Base-by-base conservation (phyloP, 2,888 invertebrate genomes). In the Catocala nupta region DNA sequence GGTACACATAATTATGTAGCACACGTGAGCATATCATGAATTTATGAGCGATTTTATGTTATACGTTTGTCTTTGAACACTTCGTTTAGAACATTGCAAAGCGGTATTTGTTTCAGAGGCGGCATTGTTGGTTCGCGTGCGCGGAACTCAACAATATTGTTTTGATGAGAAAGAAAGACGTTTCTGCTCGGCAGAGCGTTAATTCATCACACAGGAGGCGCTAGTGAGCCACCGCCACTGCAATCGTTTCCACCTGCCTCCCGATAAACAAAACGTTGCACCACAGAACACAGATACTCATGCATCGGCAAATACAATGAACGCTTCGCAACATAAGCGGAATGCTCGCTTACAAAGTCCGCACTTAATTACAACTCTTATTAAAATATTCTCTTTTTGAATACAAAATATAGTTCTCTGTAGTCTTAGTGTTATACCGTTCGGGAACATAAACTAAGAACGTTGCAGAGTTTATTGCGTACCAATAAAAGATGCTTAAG, bases 171-270 rank as follows among this genome's bases (percentile, higher is more conserved):
- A 83, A 86, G 84, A 85, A 82, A 82, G 85, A 84, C 78, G 81
- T 85, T 90, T 90, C 88, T 82, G 80, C 89, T 90, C 81, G 76
- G 78, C 77, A 81, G 78, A 87, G 90, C 91, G 85, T 88, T 86
- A 88, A 88, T 82, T 82, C 78, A 86, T 81, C 74, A 79, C 79
- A 78, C 80, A 80, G 82, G 82, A 82, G 80, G 70, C 75, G 71
- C 67, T 79, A 74, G 81, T 75, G 80, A 79, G 80, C 68, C 70
- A 64, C 68, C 70, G 63, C 64, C 57, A 63, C 65, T 67, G 63
- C 68, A 65, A 71, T 77, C 61, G 69, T 63, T 71, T 69, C 63
- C 67, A 68, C 70, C 68, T 65, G 72, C 63, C 68, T 60, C 71
- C 65, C 55, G 57, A 61, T 73, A 63, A 68, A 33, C 33, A 33